phyloP scores from a whole-genome alignment of 2,797 vertebrate genomes.

The Phoebastria nigripes region DNA sequence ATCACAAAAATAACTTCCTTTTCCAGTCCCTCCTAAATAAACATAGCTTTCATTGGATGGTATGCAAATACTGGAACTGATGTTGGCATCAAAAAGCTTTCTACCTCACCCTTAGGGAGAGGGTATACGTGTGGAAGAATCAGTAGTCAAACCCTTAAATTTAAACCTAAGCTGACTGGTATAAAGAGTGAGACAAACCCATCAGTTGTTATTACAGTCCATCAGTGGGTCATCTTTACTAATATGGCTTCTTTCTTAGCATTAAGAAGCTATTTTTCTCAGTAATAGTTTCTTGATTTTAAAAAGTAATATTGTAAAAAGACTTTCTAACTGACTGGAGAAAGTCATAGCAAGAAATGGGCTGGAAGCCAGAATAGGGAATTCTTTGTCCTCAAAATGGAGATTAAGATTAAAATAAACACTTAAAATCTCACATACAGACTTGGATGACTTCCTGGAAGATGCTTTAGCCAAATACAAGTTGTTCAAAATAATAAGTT shows the following conservation, averaged over 20 bases:
- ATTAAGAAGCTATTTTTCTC: not conserved
- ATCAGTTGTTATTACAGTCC: not conserved
- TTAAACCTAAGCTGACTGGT: not conserved
- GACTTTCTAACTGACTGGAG: not conserved
- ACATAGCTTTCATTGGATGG: not conserved
- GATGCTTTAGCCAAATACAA: not conserved
- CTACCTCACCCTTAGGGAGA: not conserved
- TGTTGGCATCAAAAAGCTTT: not conserved
- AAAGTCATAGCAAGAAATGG: not conserved
- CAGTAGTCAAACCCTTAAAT: not conserved
- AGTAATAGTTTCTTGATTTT: not conserved
- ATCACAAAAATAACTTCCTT: slow-evolving; percentile 14
- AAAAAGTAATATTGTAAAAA: not conserved
- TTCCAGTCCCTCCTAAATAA: not conserved
- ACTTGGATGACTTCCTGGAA: not conserved
- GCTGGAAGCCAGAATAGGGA: not conserved
- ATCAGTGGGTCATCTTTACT: not conserved
- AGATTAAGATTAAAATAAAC: not conserved
- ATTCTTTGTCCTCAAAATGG: not conserved
- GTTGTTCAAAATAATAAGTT: not conserved
- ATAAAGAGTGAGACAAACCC: not conserved
- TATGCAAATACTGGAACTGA: not conserved
- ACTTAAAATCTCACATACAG: not conserved
- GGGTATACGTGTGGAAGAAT: not conserved
- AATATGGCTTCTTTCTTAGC: not conserved